phyloP scores from a whole-genome alignment of 2,113 vertebrate genomes.

The Platysternon megacephalum region DNA sequence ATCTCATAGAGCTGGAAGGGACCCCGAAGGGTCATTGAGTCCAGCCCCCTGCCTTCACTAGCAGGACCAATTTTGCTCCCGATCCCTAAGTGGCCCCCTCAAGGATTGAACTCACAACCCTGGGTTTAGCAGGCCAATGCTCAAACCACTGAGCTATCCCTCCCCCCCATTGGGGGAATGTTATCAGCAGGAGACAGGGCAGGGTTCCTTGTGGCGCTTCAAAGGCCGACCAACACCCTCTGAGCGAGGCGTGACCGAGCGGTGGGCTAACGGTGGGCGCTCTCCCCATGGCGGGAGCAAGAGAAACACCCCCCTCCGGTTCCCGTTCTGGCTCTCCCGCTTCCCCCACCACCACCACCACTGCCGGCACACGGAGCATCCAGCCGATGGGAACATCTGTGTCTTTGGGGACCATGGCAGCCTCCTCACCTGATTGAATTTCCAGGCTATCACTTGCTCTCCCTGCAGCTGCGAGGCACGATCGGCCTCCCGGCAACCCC shows the following conservation, averaged over 20 bases:
- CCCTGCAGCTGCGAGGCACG: constrained; percentile 84
- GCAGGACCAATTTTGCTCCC: too few relatives aligned
- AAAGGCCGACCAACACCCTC: background rate
- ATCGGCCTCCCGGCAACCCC: constrained; percentile 88
- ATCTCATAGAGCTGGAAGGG: too few relatives aligned
- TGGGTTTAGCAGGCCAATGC: too few relatives aligned
- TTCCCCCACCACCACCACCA: too few relatives aligned
- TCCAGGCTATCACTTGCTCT: constrained; percentile 75
- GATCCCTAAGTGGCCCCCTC: too few relatives aligned
- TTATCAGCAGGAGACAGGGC: background rate
- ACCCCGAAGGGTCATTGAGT: too few relatives aligned
- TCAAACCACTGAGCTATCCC: too few relatives aligned
- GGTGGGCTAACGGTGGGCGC: background rate
- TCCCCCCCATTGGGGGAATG: background rate
- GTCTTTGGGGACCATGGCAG: background rate
- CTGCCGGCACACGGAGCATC: too few relatives aligned
- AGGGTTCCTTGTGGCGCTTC: too few relatives aligned
- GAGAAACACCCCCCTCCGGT: background rate
- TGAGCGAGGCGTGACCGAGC: background rate
- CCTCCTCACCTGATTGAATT: constrained; percentile 86
- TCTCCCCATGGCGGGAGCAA: constrained; percentile 10
- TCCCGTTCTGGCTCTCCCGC: background rate
- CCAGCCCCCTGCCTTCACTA: too few relatives aligned
- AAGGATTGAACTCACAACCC: too few relatives aligned
- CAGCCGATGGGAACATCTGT: background rate